phyloP scores from a whole-genome alignment of 2,113 vertebrate species.

The Alethe diademata region DNA sequence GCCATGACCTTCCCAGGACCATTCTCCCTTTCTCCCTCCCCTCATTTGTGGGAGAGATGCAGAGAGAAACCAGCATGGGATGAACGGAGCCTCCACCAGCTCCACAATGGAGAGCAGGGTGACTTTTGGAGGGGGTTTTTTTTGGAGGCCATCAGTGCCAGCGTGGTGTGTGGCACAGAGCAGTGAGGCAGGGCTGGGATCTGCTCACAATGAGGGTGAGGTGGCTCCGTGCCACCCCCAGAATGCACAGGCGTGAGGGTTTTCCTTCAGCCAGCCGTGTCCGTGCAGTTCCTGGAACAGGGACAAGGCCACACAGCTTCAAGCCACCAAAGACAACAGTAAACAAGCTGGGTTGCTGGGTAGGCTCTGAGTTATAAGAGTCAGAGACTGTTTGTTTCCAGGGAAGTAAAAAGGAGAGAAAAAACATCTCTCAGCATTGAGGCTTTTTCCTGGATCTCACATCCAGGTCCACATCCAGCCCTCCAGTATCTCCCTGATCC shows the following conservation, averaged over 20 bases:
- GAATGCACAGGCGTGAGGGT: background rate
- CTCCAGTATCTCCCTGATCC: background rate
- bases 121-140: background rate
- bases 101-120: background rate
- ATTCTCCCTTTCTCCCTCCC: background rate
- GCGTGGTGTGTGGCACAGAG: conserved; percentile 55
- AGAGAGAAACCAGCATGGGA: background rate
- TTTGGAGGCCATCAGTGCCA: background rate
- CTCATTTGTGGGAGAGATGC: fast-evolving
- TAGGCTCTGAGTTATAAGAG: background rate
- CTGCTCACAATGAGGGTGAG: conserved; percentile 33
- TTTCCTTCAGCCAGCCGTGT: conserved; percentile 31
- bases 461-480: background rate
- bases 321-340: conserved; percentile 13
- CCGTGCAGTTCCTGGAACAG: conserved; percentile 41
- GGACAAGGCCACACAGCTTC: conserved; percentile 67
- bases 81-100: background rate
- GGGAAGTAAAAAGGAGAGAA: background rate
- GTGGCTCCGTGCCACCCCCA: conserved; percentile 50
- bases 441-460: background rate
- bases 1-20: fast-evolving
- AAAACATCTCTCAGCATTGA: background rate
- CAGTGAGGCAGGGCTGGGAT: background rate
- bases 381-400: background rate
- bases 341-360: conserved; percentile 32